Evolutionary conservation across 2,113 vertebrate genomes (phyloP).

Genomic region (Pedetes capensis): DNA sequence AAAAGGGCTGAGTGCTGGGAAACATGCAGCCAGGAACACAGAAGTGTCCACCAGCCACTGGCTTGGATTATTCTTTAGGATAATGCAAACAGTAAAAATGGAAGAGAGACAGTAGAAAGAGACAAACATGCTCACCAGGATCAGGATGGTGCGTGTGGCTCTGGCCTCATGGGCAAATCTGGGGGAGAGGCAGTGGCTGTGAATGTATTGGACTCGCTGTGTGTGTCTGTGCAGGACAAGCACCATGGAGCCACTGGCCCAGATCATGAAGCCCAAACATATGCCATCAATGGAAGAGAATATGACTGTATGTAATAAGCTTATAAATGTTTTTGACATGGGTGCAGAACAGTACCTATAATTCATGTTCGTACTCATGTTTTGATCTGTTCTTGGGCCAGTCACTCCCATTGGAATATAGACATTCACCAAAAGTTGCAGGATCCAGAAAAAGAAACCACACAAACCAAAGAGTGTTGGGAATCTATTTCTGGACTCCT

Average conservation of each 20-base stretch:
- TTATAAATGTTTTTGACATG: rapidly evolving
- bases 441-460: background rate
- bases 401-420: background rate
- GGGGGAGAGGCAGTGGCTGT: rapidly evolving
- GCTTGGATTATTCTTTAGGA: background rate
- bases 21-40: background rate
- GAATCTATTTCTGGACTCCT: too few relatives aligned
- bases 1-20: background rate
- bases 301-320: background rate
- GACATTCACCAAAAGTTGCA: background rate
- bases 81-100: background rate
- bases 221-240: background rate
- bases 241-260: background rate
- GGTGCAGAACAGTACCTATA: background rate
- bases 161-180: background rate
- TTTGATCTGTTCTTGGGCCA: background rate
- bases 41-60: background rate
- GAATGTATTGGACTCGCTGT: background rate
- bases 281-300: background rate
- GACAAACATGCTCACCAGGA: background rate
- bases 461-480: background rate
- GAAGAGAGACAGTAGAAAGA: background rate
- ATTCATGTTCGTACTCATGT: background rate
- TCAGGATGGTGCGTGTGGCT: background rate
- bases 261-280: background rate